phyloP scores from a whole-genome alignment of 2,113 vertebrate genomes.

The Lepus europaeus region DNA sequence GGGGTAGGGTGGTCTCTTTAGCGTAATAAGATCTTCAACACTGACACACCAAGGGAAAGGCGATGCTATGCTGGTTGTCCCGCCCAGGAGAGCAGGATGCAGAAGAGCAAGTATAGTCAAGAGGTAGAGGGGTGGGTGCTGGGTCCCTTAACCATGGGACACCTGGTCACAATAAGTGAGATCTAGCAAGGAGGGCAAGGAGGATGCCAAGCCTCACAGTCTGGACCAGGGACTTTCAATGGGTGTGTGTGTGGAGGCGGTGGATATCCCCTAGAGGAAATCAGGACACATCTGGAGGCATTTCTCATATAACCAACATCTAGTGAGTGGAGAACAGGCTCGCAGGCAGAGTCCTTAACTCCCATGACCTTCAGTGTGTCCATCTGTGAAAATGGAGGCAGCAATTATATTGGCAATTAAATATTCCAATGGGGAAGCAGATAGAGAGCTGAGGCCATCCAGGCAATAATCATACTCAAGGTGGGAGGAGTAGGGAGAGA shows the following conservation, averaged over 20 bases:
- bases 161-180: not conserved
- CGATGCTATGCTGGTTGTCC: not conserved
- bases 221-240: not conserved
- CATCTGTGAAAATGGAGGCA: not conserved
- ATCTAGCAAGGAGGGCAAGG: not conserved
- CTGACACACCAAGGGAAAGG: not conserved
- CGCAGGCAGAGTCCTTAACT: not conserved
- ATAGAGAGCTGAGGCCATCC: not conserved
- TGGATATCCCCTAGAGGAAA: not conserved
- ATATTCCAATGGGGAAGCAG: not conserved
- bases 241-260: too few species aligned
- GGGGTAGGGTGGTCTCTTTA: not conserved
- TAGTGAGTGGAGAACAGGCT: not conserved
- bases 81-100: not conserved
- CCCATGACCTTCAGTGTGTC: not conserved
- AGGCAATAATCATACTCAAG: rapidly evolving
- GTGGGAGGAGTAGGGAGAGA: too few species aligned
- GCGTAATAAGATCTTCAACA: not conserved
- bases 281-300: not conserved
- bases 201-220: rapidly evolving
- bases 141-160: not conserved
- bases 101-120: not conserved
- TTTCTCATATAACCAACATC: not conserved
- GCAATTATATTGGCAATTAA: too few species aligned
- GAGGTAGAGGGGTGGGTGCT: not conserved